phyloP scores from a whole-genome alignment of 2,113 vertebrate genomes.

The Ia io region DNA sequence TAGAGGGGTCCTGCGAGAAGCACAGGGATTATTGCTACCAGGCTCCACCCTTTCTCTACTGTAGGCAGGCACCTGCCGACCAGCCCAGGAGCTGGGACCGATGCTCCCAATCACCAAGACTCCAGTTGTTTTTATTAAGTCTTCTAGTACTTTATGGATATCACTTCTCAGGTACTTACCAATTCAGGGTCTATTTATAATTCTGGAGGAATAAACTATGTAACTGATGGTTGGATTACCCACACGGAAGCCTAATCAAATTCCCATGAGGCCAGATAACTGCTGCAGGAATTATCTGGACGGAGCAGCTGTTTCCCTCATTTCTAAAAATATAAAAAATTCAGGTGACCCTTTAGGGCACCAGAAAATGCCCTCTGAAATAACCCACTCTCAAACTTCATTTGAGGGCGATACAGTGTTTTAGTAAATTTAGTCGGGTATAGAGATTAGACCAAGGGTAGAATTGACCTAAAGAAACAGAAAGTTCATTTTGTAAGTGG shows the following conservation, averaged over 20 bases:
- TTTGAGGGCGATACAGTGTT: constrained; percentile 9
- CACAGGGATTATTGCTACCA: background rate
- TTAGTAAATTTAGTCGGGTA: constrained; percentile 48
- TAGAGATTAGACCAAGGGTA: constrained; percentile 56
- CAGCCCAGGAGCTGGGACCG: background rate
- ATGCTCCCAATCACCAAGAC: background rate
- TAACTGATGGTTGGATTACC: background rate
- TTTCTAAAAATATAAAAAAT: constrained; percentile 39
- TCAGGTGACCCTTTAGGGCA: constrained; percentile 8
- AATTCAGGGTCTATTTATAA: background rate
- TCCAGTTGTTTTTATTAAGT: background rate
- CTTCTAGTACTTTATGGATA: background rate
- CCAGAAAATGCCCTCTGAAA: constrained; percentile 28
- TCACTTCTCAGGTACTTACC: constrained; percentile 32
- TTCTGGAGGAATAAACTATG: background rate
- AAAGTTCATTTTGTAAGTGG: constrained; percentile 44
- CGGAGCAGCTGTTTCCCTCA: background rate
- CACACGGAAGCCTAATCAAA: background rate
- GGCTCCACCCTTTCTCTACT: background rate
- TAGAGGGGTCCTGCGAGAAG: fast-evolving
- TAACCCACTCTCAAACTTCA: constrained; percentile 36
- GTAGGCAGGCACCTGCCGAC: background rate
- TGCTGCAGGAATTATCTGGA: background rate
- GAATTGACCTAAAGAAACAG: constrained; percentile 59
- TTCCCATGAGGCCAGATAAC: background rate